Evolutionary conservation across 2,888 invertebrate species (phyloP).

Genomic region (Ferdinandea cuprea): DNA sequence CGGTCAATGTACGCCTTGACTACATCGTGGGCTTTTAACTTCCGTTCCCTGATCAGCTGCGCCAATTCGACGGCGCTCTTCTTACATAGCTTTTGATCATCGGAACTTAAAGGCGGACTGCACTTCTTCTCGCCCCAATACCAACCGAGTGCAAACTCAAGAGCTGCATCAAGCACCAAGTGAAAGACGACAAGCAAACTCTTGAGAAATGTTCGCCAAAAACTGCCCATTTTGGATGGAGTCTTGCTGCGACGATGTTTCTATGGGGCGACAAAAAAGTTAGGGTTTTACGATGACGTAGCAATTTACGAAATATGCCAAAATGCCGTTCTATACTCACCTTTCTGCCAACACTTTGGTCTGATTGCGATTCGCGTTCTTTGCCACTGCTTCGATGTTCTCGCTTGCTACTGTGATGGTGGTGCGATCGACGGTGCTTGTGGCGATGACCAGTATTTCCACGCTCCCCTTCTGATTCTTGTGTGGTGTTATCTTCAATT

Average conservation of each 20-base stretch:
- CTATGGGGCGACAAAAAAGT: background rate
- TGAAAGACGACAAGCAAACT: conserved; percentile 78
- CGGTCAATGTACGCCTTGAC: conserved; percentile 90
- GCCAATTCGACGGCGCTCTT: conserved; percentile 89
- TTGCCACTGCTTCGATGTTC: conserved; percentile 47
- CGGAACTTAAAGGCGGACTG: conserved; percentile 77
- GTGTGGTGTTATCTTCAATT: conserved; percentile 60
- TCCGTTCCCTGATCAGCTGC: conserved; percentile 86
- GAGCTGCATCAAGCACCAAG: conserved; percentile 77
- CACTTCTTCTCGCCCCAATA: conserved; percentile 78
- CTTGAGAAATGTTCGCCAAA: conserved; percentile 76
- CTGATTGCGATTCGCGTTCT: conserved; percentile 49
- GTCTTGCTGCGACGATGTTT: conserved; percentile 42
- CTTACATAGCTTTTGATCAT: conserved; percentile 81
- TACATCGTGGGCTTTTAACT: conserved; percentile 88
- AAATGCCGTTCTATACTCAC: conserved; percentile 18
- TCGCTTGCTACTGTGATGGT: conserved; percentile 58
- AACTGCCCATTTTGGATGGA: conserved; percentile 76
- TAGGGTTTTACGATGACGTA: background rate
- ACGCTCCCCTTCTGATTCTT: conserved; percentile 57
- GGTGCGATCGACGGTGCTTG: conserved; percentile 59
- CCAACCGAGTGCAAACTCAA: conserved; percentile 80
- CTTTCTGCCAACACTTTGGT: conserved; percentile 50
- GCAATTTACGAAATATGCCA: background rate
- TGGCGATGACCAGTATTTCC: conserved; percentile 47